Conservation (phyloP, 2,888 invertebrate species). For the Amblyteles armatorius region DNA sequence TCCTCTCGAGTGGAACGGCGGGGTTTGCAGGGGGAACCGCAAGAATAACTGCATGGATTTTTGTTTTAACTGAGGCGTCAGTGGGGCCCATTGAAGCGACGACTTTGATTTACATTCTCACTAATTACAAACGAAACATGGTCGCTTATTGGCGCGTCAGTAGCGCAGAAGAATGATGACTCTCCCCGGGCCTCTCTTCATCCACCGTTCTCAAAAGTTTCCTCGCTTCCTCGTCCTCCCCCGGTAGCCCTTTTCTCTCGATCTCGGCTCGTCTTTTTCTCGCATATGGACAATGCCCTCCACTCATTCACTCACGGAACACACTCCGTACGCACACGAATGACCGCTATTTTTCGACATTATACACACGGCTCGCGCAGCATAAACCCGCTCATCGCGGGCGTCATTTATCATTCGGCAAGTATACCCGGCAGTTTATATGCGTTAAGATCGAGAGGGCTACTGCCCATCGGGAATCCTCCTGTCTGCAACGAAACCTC, state of each 20-base stretch:
- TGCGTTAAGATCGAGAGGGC: slow-evolving; percentile 72
- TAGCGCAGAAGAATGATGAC: slow-evolving; percentile 79
- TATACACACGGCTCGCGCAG: slow-evolving; percentile 10
- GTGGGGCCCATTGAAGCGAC: slow-evolving; percentile 56
- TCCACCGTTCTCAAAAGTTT: slow-evolving; percentile 43
- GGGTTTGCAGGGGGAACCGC: slow-evolving; percentile 17
- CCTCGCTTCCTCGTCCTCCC: slow-evolving; percentile 44
- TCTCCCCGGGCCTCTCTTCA: slow-evolving; percentile 48
- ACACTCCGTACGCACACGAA: slow-evolving; percentile 30
- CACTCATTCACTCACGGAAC: slow-evolving; percentile 55
- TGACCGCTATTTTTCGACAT: slow-evolving; percentile 58
- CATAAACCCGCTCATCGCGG: slow-evolving; percentile 39
- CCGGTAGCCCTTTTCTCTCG: slow-evolving; percentile 21
- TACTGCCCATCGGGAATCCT: slow-evolving; percentile 49
- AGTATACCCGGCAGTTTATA: slow-evolving; percentile 75
- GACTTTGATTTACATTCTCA: slow-evolving; percentile 83
- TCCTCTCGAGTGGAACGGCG: not conserved
- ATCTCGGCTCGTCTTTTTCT: slow-evolving; percentile 10
- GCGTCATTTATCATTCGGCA: slow-evolving; percentile 75
- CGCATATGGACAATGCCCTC: slow-evolving; percentile 60
- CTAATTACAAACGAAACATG: slow-evolving; percentile 83
- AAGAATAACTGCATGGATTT: slow-evolving; percentile 42
- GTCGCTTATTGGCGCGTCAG: slow-evolving; percentile 81
- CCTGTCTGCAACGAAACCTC: slow-evolving; percentile 23
- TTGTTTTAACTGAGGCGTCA: slow-evolving; percentile 42